Evolutionary conservation across 2,113 vertebrate species (phyloP), one percentile per base, ranked within the genome.

Genomic region (Raja brachyura): DNA sequence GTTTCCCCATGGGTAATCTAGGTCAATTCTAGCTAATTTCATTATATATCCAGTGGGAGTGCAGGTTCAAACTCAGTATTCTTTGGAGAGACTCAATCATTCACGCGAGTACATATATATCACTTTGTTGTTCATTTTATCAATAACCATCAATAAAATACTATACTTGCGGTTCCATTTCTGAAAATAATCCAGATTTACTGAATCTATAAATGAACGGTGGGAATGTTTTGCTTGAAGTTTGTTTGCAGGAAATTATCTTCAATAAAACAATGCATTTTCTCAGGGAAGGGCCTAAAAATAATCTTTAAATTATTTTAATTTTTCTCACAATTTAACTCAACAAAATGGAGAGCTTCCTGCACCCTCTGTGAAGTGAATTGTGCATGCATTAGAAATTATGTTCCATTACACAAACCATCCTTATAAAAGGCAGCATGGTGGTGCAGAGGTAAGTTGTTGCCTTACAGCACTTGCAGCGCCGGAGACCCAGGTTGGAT

Each of bases 21-120:
- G 86, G 31, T 90, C 86, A 90, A 39, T 90, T 68, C 61, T 68
- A 61, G 31, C 63, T 90, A 68, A 90, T 90, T 90, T 66, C 33
- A 90, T 70, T 90, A 90, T 39, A 22, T 7, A 16, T 48, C 86
- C 63, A 90, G 63, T 70, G 86, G 86, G 86, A 90, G 18, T 16
- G 8, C 9, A 18, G 66, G 63, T 18, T 90, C 16, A 68, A 39
- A 16, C n/a, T 68, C 59, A 39, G 61, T 68, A 8, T 70, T 70
- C 63, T 90, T n/a, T 39, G 63, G 63, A 68, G 63, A 90, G 18
- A 90, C 25, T 70, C 63, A 66, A 90, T 90, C 63, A 90, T 66
- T 90, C 33, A 33, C 16, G 11, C 20, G n/a, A 33, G 14, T 86
- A 48, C 28, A 85, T 85, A 56, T 56, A 31, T 88, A 88, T 6